These are phyloP conservation scores for Acrossocheilus fasciatus DNA, from an alignment of 2,797 vertebrate species.

Conservation along the genomic window DNA sequence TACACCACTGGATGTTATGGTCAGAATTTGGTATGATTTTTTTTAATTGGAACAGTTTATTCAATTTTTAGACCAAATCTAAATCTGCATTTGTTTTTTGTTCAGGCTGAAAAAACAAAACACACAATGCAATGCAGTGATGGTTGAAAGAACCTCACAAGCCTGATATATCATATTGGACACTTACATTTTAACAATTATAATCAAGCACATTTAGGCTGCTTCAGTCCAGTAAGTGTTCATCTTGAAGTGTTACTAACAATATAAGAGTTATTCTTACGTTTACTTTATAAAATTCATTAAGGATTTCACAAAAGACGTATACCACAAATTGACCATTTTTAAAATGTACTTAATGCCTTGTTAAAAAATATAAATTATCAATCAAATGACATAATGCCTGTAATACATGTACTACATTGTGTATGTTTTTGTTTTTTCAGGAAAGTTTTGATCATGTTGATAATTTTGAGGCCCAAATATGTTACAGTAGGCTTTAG, in stretches of 20 bases:
- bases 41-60: not conserved
- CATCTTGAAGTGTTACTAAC: not conserved
- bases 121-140: too few species aligned
- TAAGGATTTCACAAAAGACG: not conserved
- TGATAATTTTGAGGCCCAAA: not conserved
- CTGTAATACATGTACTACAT: not conserved
- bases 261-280: not conserved
- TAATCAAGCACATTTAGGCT: not conserved
- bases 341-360: too few species aligned
- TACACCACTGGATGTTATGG: not conserved
- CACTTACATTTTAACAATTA: not conserved
- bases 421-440: not conserved
- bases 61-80: not conserved
- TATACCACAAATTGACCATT: not conserved
- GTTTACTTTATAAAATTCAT: not conserved
- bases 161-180: too few species aligned
- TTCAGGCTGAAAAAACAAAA: not conserved
- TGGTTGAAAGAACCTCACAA: too few species aligned
- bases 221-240: not conserved
- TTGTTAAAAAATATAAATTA: not conserved
- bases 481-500: too few species aligned
- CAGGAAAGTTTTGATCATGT: not conserved
- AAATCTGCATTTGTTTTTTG: not conserved
- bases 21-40: not conserved
- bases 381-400: not conserved